Evolutionary conservation across 2,888 invertebrate species (phyloP).

Genomic region (Gari tellinella): DNA sequence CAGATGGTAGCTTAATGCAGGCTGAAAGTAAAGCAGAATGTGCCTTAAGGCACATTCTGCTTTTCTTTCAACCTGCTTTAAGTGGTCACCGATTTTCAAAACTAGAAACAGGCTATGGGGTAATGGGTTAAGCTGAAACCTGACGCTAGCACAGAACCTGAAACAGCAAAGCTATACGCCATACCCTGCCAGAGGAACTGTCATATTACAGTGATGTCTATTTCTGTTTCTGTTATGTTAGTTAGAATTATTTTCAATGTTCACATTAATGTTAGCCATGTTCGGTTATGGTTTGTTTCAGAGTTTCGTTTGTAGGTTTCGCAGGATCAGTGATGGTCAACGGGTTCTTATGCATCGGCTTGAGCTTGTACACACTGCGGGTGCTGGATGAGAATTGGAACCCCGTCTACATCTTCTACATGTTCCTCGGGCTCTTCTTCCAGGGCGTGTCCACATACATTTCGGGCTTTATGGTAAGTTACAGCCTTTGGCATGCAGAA

Average conservation of each 20-base stretch:
- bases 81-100: too few species aligned
- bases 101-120: too few species aligned
- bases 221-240: neutral
- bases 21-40: too few species aligned
- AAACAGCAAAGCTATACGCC: too few species aligned
- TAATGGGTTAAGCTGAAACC: too few species aligned
- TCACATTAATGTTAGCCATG: neutral
- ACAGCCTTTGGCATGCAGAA: too few species aligned
- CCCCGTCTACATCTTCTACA: constrained; percentile 92
- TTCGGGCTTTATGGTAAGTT: constrained; percentile 93
- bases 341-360: constrained; percentile 58
- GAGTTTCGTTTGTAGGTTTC: constrained; percentile 76
- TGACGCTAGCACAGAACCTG: too few species aligned
- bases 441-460: constrained; percentile 94
- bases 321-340: constrained; percentile 61
- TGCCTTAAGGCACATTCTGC: too few species aligned
- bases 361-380: constrained; percentile 88
- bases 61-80: too few species aligned
- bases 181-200: neutral
- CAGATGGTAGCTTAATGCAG: too few species aligned
- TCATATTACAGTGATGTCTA: neutral
- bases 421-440: constrained; percentile 91
- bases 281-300: constrained; percentile 64
- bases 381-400: constrained; percentile 93
- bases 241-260: neutral